phyloP scores from a whole-genome alignment of 2,888 invertebrate genomes.

The Cataglyphis livida region DNA sequence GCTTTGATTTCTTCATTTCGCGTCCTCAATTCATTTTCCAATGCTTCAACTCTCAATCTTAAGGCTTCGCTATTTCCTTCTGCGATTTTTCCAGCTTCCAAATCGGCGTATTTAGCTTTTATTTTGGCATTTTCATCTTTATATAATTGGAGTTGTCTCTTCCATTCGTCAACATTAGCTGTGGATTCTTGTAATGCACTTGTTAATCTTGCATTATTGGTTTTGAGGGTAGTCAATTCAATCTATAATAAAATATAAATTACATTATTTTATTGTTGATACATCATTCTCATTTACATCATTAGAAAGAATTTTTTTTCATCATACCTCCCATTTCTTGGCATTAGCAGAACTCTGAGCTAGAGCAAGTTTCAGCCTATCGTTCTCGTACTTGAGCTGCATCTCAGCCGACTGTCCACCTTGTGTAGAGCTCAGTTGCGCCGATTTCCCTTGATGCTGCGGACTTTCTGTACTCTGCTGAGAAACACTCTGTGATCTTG shows the following conservation, averaged over 20 bases:
- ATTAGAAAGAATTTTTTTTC: neutral
- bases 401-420: constrained; percentile 89
- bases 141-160: constrained; percentile 96
- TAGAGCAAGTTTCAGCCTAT: constrained; percentile 96
- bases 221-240: constrained; percentile 97
- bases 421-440: constrained; percentile 78
- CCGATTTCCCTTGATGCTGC: constrained; percentile 87
- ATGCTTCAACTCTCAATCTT: constrained; percentile 92
- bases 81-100: constrained; percentile 89
- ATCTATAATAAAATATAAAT: constrained; percentile 85
- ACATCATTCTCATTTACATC: neutral
- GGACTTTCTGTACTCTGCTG: constrained; percentile 88
- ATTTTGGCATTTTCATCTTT: constrained; percentile 96
- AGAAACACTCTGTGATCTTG: constrained; percentile 83
- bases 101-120: constrained; percentile 90
- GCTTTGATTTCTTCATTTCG: constrained; percentile 94
- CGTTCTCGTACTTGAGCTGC: constrained; percentile 98
- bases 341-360: constrained; percentile 99
- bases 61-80: constrained; percentile 87
- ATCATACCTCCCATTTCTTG: constrained; percentile 95
- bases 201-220: constrained; percentile 97
- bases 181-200: constrained; percentile 98
- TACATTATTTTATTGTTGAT: neutral
- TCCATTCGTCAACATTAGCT: constrained; percentile 99
- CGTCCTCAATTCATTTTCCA: constrained; percentile 93